Percentiles rank a stretch among this genome's conserved stretches.
Evolutionary conservation across 2,797 vertebrate species (phyloP).

Genomic region (Neosilurus mollespiculum): DNA sequence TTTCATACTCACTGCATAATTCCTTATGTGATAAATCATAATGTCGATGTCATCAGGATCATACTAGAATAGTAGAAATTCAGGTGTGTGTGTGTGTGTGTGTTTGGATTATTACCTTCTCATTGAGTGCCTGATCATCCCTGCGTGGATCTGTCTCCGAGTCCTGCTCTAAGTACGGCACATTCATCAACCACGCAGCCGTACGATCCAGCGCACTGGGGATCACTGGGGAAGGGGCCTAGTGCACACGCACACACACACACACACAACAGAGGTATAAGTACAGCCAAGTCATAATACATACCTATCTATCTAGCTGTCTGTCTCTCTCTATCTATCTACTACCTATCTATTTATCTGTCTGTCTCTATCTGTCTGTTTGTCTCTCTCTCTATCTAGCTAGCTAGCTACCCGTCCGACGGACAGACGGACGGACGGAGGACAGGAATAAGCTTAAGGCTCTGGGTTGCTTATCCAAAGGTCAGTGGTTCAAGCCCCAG

Average conservation of each 20-base stretch:
- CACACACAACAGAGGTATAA: conserved; percentile 55
- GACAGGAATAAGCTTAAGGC: no score
- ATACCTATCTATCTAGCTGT: no score
- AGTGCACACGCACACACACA: conserved; percentile 64
- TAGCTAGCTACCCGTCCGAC: no score
- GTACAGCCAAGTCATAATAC: conserved; percentile 53
- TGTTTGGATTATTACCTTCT: conserved; percentile 86
- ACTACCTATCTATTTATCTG: no score
- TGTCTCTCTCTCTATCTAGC: no score
- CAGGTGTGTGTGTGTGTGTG: background rate
- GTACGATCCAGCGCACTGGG: conserved; percentile 99
- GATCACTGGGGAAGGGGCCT: conserved; percentile 98
- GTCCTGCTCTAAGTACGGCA: conserved; percentile 98
- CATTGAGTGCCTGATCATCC: conserved; percentile 94
- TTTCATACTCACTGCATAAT: background rate
- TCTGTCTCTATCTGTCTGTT: no score
- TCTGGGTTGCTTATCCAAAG: no score
- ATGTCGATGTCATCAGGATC: background rate
- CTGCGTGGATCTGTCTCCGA: conserved; percentile 93
- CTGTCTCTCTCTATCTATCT: no score
- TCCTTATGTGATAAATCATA: background rate
- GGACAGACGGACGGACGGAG: no score
- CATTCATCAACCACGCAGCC: conserved; percentile 98
- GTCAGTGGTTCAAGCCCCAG: background rate
- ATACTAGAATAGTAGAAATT: background rate